Evolutionary conservation across 2,113 vertebrate species (phyloP), one percentile per base, ranked within the genome.

Genomic region (Syngnathoides biaculeatus): DNA sequence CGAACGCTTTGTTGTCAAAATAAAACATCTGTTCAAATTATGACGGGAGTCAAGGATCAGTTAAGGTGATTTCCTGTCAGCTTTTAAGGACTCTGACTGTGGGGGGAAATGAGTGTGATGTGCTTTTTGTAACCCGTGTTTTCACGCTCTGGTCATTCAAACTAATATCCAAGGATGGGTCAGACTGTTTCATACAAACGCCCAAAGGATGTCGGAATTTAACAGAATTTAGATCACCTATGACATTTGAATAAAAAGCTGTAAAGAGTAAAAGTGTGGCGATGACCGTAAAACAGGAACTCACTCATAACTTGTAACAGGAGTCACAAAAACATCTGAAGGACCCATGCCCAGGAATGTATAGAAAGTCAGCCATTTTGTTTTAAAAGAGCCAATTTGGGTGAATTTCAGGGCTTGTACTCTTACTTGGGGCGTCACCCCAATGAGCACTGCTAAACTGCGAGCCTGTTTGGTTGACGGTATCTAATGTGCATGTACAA

Each of bases 11-110:
- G 71, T 72, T 56, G 38, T 88, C 82, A 82, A 76, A 87, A 80
- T 79, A 79, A 81, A 88, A 48, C 77, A 78, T 81, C 76, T 15
- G 48, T 81, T 78, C 75, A 73, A 73, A 80, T 85, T 82, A 80
- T 22, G 39, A 26, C 40, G 10, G 39, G 7, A 43, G 60, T 43
- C n/a, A 22, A 24, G 39, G 60, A 62, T 62, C 40, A 43, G 60
- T 62, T 62, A 26, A 62, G 60, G 60, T 26, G 39, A 62, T 62
- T 62, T 62, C 39, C 39, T 62, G 60, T 62, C 60, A 43, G 40
- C n/a, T 14, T 62, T 43, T 43, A 8, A 45, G 17, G 60, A 61
- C 13, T 59, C 38, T 13, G 35, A 61, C 35, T 15, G 30, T 35
- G 38, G n/a, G 9, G n/a, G 38, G 5, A 35, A 59, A 17, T 38